Conservation (phyloP, 2,113 vertebrate species). For the Argyrosomus japonicus region DNA sequence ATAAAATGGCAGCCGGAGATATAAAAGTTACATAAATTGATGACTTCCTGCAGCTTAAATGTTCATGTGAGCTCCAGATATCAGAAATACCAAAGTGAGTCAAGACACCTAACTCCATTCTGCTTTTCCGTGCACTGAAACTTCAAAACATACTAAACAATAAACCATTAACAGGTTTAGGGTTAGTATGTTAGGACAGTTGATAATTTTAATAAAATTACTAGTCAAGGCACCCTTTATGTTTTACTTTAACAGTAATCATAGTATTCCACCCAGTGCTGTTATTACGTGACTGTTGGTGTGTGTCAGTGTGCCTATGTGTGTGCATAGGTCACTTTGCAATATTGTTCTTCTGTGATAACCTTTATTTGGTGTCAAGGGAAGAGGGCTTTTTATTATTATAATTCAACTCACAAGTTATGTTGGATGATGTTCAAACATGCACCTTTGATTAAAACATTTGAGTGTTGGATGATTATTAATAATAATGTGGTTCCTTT, state of each 20-base stretch:
- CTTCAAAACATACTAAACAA: not conserved
- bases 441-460: not conserved
- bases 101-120: not conserved
- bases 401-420: not conserved
- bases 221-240: not conserved
- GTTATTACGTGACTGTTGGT: not conserved
- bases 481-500: not conserved
- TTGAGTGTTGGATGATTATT: too few relatives aligned
- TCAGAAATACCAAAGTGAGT: not conserved
- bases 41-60: not conserved
- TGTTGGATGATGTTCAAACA: not conserved
- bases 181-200: not conserved
- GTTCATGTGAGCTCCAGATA: not conserved
- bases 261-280: not conserved
- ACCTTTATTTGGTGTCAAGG: not conserved
- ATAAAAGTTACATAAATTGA: not conserved
- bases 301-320: not conserved
- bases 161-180: not conserved
- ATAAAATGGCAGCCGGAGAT: not conserved
- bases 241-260: not conserved
- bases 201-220: not conserved
- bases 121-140: not conserved
- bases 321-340: not conserved
- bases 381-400: not conserved
- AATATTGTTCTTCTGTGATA: not conserved